Evolutionary conservation across 1,140 invertebrate genomes (phyloP), one percentile per base, ranked within the genome.

Genomic region (Lethrus apterus): DNA sequence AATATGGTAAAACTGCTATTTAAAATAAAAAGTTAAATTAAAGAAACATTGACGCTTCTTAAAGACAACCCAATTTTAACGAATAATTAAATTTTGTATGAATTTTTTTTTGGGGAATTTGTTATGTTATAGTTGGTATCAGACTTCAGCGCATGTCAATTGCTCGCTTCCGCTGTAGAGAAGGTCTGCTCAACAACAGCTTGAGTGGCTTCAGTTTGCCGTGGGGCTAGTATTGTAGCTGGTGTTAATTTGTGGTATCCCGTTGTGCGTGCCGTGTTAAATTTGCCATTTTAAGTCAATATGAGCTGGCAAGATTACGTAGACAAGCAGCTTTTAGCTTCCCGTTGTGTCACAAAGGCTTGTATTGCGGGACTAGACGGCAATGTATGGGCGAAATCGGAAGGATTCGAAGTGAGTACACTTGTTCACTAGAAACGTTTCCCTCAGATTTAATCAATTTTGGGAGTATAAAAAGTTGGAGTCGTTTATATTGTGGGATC

Each of bases 271-370:
- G 38, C 36, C 36, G 46, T 43, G 40, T 32, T 42, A 31, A 33
- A 42, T 24, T 42, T 8, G 20, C 5, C 17, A 40, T 31, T 29
- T 23, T 31, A 32, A 51, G 44, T 46, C 66, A 83, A 70, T 67
- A 94, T 93, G 89, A 93, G 89, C 82, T 95, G 91, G 91, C 89
- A 94, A 84, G 88, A 92, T 83, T 95, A 95, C 78, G 88, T 95
- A 69, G 90, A 93, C 76, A 93, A 92, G 79, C 90, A 95, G 76
- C 83, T 94, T 75, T 78, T 93, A 73, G 88, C 88, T 63, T 90
- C 88, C 64, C 83, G 81, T 71, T 91, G 87, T 82, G 87, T 92
- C 58, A 86, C 82, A 70, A 90, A 90, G 79, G 90, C 90, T 58
- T 89, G 87, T 56, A 95, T 94, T 69, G 89, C 86, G 66, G 90